Percentiles rank a stretch among this genome's conserved stretches.
Conservation (phyloP, 2,113 vertebrate genomes). For the Nesogale talazaci region DNA sequence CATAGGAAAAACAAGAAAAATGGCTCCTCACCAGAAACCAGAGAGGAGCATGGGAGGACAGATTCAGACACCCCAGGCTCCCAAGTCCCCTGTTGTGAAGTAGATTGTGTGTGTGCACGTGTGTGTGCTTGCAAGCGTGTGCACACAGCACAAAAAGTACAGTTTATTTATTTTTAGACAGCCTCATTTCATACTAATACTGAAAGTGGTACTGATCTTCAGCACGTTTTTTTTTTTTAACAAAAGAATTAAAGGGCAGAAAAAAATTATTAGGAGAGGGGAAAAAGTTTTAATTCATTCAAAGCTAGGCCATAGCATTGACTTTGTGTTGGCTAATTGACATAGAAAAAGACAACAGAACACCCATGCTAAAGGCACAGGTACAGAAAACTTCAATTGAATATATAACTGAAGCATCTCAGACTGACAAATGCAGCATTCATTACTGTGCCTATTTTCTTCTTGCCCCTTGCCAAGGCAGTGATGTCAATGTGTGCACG, state of each 20-base stretch:
- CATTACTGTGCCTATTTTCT: conserved; percentile 44
- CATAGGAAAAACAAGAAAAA: conserved; percentile 72
- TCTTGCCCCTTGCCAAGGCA: neutral
- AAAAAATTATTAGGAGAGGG: conserved; percentile 40
- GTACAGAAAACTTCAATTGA: conserved; percentile 26
- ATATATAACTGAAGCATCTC: conserved; percentile 8
- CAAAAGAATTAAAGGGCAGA: conserved; percentile 44
- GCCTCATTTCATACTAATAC: conserved; percentile 35
- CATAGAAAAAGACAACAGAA: conserved; percentile 49
- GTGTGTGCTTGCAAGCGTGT: no score
- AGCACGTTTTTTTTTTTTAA: neutral
- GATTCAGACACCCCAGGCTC: conserved; percentile 76
- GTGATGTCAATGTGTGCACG: conserved; percentile 5
- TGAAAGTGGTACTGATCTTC: conserved; percentile 32
- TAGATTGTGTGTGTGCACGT: neutral
- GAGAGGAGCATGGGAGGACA: conserved; percentile 68
- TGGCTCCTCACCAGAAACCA: conserved; percentile 76
- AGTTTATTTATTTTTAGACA: conserved; percentile 58
- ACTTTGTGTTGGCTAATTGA: conserved; percentile 7
- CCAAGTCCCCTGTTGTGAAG: conserved; percentile 53
- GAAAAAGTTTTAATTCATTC: conserved; percentile 23
- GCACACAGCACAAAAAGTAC: neutral
- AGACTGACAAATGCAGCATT: conserved; percentile 31
- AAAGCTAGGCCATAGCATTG: neutral
- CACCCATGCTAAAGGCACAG: conserved; percentile 28